Conservation (phyloP, 2,888 invertebrate species). For the Ligdia adustata region DNA sequence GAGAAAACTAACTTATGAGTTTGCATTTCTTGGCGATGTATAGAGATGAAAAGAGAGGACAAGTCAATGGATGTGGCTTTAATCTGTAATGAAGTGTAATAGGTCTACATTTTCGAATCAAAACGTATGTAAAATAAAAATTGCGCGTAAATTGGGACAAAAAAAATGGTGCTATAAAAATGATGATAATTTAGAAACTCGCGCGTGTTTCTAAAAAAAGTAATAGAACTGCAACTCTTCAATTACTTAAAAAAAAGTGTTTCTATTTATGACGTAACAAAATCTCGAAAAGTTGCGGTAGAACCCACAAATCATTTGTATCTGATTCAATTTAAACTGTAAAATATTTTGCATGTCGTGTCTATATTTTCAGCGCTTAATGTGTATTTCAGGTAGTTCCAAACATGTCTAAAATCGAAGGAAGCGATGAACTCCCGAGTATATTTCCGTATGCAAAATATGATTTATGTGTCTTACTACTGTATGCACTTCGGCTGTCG, state of each 20-base stretch:
- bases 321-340: constrained; percentile 1
- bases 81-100: too few species aligned
- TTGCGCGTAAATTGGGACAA: too few species aligned
- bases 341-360: constrained; percentile 17
- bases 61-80: constrained; percentile 9
- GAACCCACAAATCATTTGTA: too few species aligned
- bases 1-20: constrained; percentile 49
- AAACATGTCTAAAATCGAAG: constrained; percentile 63
- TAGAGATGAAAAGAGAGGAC: neutral
- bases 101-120: too few species aligned
- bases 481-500: constrained; percentile 33
- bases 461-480: constrained; percentile 69
- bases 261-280: too few species aligned
- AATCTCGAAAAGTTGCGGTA: too few species aligned
- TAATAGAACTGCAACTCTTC: too few species aligned
- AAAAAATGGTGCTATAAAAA: too few species aligned
- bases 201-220: too few species aligned
- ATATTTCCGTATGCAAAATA: constrained; percentile 64
- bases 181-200: too few species aligned
- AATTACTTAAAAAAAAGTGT: too few species aligned
- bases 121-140: too few species aligned
- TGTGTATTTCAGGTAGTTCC: constrained; percentile 42
- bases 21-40: constrained; percentile 53
- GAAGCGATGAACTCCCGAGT: constrained; percentile 63
- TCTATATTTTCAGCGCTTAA: constrained; percentile 30